Conservation (phyloP, 2,113 vertebrate genomes). For the Notothenia rossii region DNA sequence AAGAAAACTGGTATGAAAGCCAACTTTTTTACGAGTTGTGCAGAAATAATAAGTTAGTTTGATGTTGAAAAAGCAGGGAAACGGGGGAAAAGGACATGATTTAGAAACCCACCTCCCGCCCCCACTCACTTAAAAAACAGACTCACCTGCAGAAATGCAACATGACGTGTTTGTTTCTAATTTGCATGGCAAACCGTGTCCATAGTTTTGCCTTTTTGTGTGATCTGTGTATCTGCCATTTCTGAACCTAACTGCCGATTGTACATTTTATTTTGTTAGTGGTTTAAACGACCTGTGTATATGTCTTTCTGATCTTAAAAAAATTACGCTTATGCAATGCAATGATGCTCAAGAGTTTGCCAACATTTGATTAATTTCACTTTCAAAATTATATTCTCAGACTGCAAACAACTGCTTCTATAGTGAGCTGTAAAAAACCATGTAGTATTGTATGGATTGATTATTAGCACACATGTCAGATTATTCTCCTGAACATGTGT, state of each 20-base stretch:
- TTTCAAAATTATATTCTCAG: constrained; percentile 47
- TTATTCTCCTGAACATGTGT: constrained; percentile 60
- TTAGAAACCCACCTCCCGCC: constrained; percentile 4
- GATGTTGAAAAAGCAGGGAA: constrained; percentile 23
- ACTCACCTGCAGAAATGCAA: constrained; percentile 53
- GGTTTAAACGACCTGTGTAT: constrained; percentile 69
- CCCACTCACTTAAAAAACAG: constrained; percentile 32
- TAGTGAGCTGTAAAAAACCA: constrained; percentile 52
- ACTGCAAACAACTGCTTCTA: constrained; percentile 54
- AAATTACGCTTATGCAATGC: constrained; percentile 71
- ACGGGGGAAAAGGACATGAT: constrained; percentile 24
- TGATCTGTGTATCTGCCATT: constrained; percentile 71
- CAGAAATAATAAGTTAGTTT: constrained; percentile 20
- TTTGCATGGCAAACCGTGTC: constrained; percentile 80
- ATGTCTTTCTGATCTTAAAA: constrained; percentile 59
- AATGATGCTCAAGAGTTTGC: constrained; percentile 69
- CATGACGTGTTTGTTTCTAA: constrained; percentile 66
- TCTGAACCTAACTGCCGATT: constrained; percentile 79
- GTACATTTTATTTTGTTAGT: constrained; percentile 72
- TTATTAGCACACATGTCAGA: constrained; percentile 41
- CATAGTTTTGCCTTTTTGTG: constrained; percentile 68
- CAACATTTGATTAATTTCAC: constrained; percentile 60
- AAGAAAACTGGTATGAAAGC: constrained; percentile 30
- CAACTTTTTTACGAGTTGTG: constrained; percentile 31
- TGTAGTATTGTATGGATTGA: constrained; percentile 55